Percentiles rank a stretch among this genome's conserved stretches.
These are phyloP conservation scores for Plutella xylostella DNA, from an alignment of 2,888 invertebrate species.

Conservation along the genomic window DNA sequence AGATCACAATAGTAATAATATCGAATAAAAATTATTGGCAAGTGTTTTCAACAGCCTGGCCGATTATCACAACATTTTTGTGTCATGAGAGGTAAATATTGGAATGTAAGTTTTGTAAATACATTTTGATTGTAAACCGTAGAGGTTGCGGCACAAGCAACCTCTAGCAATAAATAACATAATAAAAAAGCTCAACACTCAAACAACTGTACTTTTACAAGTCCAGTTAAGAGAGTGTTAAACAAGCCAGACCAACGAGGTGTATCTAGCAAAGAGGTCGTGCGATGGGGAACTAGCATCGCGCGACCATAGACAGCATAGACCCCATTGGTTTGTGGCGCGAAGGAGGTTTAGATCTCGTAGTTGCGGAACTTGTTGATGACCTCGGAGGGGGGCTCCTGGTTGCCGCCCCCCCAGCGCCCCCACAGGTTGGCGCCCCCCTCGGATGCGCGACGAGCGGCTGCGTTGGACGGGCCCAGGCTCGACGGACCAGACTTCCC, in stretches of 20 bases:
- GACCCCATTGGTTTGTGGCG: neutral
- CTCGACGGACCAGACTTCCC: constrained; percentile 63
- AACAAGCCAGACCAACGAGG: too few species aligned
- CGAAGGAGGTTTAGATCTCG: constrained; percentile 81
- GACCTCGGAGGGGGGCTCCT: constrained; percentile 82
- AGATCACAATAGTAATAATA: constrained; percentile 19
- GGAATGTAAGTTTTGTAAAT: neutral
- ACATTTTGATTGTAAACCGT: neutral
- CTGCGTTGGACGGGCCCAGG: constrained; percentile 57
- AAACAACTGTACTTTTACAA: neutral
- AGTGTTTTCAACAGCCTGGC: constrained; percentile 31
- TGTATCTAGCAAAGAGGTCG: too few species aligned
- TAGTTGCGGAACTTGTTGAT: constrained; percentile 92
- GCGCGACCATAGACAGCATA: too few species aligned
- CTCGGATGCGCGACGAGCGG: constrained; percentile 81
- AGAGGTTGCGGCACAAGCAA: constrained; percentile 9
- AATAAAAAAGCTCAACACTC: neutral
- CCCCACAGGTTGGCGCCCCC: constrained; percentile 85
- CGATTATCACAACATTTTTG: constrained; percentile 9
- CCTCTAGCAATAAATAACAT: constrained; percentile 5
- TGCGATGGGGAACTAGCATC: too few species aligned
- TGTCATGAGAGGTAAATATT: constrained; percentile 1
- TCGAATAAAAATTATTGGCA: constrained; percentile 34
- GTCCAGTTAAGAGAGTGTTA: neutral
- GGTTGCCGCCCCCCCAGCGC: constrained; percentile 75